Percentiles rank a stretch among this genome's conserved stretches.
These are phyloP conservation scores for Nylanderia fulva DNA, from an alignment of 1,140 invertebrate species.

Conservation along the genomic window DNA sequence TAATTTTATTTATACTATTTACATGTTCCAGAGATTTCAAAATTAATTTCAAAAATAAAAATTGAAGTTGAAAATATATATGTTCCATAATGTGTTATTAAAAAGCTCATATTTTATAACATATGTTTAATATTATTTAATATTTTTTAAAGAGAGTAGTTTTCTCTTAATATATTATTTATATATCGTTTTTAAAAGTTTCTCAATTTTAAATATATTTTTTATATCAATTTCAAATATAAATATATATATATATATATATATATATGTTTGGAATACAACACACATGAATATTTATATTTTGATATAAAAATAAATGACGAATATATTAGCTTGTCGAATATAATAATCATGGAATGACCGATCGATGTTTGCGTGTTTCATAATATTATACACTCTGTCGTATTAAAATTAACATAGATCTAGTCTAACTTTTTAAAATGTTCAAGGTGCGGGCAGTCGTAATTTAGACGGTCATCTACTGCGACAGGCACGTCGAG, in stretches of 20 bases:
- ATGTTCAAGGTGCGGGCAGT: constrained; percentile 34
- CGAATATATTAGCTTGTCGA: background rate
- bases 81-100: background rate
- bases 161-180: background rate
- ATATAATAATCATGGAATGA: background rate
- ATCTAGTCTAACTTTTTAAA: constrained; percentile 54
- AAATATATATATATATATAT: too few species aligned
- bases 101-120: background rate
- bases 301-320: background rate
- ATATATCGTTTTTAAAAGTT: background rate
- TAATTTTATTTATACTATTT: too few species aligned
- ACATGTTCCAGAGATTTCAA: too few species aligned
- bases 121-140: too few species aligned
- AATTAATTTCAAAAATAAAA: too few species aligned
- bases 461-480: constrained; percentile 82
- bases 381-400: background rate
- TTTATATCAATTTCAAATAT: background rate
- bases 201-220: background rate
- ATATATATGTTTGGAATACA: background rate
- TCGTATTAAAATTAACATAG: background rate
- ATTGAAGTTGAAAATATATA: too few species aligned
- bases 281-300: too few species aligned
- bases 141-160: background rate
- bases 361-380: too few species aligned
- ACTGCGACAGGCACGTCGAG: constrained; percentile 68